Evolutionary conservation across 23 tunicate species (phyloP), one percentile per base, ranked within the genome.

Genomic region (Styela plicata): DNA sequence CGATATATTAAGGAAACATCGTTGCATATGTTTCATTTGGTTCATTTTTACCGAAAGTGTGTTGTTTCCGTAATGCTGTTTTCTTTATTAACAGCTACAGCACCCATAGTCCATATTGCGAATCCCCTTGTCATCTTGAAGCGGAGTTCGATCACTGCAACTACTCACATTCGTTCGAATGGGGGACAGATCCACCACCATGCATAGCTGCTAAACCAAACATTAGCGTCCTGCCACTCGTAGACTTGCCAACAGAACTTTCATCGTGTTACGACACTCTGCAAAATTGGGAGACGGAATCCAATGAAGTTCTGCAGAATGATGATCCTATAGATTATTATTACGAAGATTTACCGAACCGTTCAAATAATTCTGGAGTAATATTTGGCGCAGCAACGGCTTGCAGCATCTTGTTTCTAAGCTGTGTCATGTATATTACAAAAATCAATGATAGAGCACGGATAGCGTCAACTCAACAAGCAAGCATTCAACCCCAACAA

Each of bases 161-260:
- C 21, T 82, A 87, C 78, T 10, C 31, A 16, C 71, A 74, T 63
- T 23, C 82, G 35, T 83, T 82, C 82, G 66, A 86, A 13, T 87
- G 91, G 91, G 27, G 13, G 10, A 7, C n/a, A 22, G 91, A 82
- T 61, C 91, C 91, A 2, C 91, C 91, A 3, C 91, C 91, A 7
- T 87, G 91, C 36, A 26, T 37, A 2, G 85, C 91, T 28, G 74
- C 44, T 32, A 76, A 76, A 34, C 52, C 74, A 22, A 73, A 31
- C 19, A 17, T 67, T 1, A 67, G 71, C 71, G 31, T 67, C 22
- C 18, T 67, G 30, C 71, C 71, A 16, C 32, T 24, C 16, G 31
- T 67, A 29, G 71, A 44, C 13, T 7, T 13, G 7, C 13, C 13
- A 44, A 44, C 57, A 5, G 57, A 44, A 5, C 13, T 44, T 7